These are phyloP conservation scores for Sardina pilchardus DNA, from an alignment of 2,113 vertebrate species.

Conservation along the genomic window DNA sequence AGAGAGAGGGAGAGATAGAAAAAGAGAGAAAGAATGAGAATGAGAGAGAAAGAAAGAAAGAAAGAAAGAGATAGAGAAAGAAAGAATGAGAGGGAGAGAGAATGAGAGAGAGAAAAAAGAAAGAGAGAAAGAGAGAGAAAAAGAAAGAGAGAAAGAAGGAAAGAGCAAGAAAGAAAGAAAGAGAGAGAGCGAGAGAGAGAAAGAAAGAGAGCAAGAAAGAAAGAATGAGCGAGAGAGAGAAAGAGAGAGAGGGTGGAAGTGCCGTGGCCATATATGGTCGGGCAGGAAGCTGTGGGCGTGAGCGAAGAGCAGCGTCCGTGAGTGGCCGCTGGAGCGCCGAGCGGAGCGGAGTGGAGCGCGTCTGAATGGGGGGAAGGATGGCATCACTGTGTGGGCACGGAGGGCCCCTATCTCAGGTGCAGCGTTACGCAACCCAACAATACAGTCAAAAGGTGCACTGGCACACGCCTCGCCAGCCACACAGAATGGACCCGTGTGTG, in stretches of 20 bases:
- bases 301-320: background rate
- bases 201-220: background rate
- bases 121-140: background rate
- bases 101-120: background rate
- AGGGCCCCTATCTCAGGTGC: conserved; percentile 33
- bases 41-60: background rate
- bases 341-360: too few species aligned
- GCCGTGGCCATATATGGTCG: background rate
- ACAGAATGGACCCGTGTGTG: background rate
- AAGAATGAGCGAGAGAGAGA: conserved; percentile 6
- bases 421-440: conserved; percentile 32
- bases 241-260: conserved; percentile 6
- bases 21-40: too few species aligned
- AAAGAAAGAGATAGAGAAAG: too few species aligned
- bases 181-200: background rate
- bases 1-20: conserved; percentile 20
- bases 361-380: background rate
- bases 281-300: conserved; percentile 5
- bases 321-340: background rate
- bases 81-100: conserved; percentile 8
- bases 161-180: background rate
- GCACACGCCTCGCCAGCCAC: background rate
- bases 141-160: conserved; percentile 5
- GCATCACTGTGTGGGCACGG: background rate
- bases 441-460: conserved; percentile 22